A percentile compares a stretch with the other conserved stretches of the same genome.
phyloP scores from a whole-genome alignment of 2,888 invertebrate species.

The Gari tellinella region DNA sequence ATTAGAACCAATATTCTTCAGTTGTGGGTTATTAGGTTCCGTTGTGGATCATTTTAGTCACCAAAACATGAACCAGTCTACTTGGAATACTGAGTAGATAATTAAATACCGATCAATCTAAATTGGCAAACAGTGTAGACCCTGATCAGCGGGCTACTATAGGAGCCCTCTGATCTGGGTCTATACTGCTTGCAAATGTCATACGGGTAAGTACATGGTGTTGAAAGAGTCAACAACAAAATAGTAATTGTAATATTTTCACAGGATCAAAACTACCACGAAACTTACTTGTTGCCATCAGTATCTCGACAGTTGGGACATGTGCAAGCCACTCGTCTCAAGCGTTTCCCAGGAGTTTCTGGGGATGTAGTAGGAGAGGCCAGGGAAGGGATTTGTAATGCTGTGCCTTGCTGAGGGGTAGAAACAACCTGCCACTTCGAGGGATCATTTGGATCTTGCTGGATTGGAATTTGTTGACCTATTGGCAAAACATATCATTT shows the following conservation, averaged over 20 bases:
- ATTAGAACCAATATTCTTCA: no score
- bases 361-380: constrained; percentile 48
- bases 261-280: background rate
- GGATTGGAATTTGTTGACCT: constrained; percentile 86
- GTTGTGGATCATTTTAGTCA: no score
- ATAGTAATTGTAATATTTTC: no score
- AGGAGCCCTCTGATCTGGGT: no score
- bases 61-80: no score
- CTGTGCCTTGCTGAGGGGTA: constrained; percentile 66
- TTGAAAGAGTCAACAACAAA: background rate
- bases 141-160: no score
- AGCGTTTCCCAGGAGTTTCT: constrained; percentile 72
- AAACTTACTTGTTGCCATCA: constrained; percentile 86
- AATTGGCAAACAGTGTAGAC: no score
- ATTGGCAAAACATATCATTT: background rate
- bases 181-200: background rate
- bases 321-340: constrained; percentile 97
- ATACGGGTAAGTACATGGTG: background rate
- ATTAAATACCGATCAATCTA: no score
- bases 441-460: constrained; percentile 93
- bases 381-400: constrained; percentile 57
- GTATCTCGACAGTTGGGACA: constrained; percentile 98
- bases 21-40: no score
- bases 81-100: no score
- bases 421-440: constrained; percentile 91